phyloP scores from a whole-genome alignment of 2,113 vertebrate genomes.

The Montifringilla adamsi region DNA sequence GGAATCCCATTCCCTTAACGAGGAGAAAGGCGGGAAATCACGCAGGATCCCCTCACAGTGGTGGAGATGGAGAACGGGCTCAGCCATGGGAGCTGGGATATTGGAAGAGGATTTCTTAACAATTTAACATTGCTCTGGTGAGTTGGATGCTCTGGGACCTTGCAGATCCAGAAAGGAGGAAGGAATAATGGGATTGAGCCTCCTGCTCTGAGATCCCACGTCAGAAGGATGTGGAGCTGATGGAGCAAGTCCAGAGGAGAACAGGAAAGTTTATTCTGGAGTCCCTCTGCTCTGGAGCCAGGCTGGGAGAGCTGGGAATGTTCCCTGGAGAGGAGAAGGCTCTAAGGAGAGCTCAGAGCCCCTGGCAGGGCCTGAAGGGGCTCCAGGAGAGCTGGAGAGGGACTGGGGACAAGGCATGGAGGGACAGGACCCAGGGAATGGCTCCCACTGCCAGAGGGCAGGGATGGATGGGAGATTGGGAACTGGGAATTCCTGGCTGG shows the following conservation, averaged over 20 bases:
- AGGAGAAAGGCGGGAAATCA: not conserved
- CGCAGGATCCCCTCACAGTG: fast-evolving
- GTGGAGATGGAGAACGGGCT: not conserved
- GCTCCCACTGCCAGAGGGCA: not conserved
- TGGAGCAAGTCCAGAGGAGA: not conserved
- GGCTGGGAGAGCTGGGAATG: not conserved
- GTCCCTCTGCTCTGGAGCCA: not conserved
- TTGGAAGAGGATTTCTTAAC: not conserved
- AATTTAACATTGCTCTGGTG: fast-evolving
- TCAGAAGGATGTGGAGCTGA: not conserved
- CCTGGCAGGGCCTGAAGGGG: not conserved
- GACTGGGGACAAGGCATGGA: not conserved
- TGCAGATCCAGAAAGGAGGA: not conserved
- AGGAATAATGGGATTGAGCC: fast-evolving
- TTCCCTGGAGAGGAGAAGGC: not conserved
- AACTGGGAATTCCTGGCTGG: not conserved
- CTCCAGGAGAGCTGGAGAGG: not conserved
- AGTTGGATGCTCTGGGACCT: not conserved
- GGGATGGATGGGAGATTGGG: not conserved
- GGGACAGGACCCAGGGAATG: not conserved
- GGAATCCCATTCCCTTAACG: fast-evolving
- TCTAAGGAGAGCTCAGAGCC: not conserved
- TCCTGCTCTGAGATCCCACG: not conserved
- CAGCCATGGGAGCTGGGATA: not conserved
- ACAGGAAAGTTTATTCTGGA: not conserved